Base-by-base conservation (phyloP, 2,113 vertebrate genomes). In the Puma concolor region DNA sequence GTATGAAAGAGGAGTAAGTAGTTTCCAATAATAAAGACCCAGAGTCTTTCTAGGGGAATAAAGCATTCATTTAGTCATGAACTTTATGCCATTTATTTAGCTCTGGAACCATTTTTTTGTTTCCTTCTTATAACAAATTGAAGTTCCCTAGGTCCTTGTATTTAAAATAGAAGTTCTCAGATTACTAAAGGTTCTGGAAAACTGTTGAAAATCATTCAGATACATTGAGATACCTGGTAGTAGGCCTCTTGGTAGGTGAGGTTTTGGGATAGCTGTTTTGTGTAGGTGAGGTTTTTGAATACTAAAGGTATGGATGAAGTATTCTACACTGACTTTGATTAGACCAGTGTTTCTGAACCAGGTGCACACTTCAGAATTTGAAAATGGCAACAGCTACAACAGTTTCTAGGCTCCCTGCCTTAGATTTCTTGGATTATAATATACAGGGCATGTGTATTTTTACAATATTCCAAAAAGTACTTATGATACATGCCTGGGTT, bases 51-150 rank as follows among this genome's bases (percentile, higher is more conserved):
- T 86, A 48, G n/a, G 79, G 29, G 29, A 87, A 63, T 84, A 88
- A 96, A 96, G 9, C 54, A 63, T 83, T 92, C 41, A 1, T 44
- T 90, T 97, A 87, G 48, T 48, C 12, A 11, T 96, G 60, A 36
- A 80, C 57, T 96, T 97, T 54, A 67, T 91, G 54, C 63, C 54
- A 81, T 95, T 74, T 90, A 72, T 96, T 97, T 88, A 50, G 48
- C 71, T 91, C 21, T 41, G 27, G 31, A 80, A 57, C 67, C 31
- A 84, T 79, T 93, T 95, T 93, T 95, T 96, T 94, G 13, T 54
- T 96, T 90, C n/a, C 54, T 84, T 76, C 29, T 31, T 84, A 85
- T 91, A 95, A 91, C 10, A 95, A 74, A 31, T 81, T 96, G 69
- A 94, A 64, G 57, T 93, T 97, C 29, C 57, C 41, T 80, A n/a